Percentiles rank a stretch among this genome's conserved stretches.
Evolutionary conservation across 2,113 vertebrate genomes (phyloP).

Genomic region (Melanocharis versteri): DNA sequence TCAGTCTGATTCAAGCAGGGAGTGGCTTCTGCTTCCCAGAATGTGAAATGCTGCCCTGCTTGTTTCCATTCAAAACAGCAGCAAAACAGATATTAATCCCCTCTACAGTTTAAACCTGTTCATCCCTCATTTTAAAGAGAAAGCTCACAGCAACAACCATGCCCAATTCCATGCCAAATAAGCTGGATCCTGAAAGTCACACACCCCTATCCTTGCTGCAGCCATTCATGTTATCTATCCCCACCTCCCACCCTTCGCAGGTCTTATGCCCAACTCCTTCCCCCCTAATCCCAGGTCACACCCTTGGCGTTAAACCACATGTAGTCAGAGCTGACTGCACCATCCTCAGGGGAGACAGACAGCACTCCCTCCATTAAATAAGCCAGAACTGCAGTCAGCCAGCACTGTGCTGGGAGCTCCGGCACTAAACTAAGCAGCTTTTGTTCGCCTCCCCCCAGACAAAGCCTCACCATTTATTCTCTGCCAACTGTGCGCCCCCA

Average conservation of each 20-base stretch:
- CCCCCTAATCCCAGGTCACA: neutral
- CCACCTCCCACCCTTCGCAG: neutral
- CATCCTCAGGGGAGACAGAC: neutral
- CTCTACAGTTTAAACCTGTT: neutral
- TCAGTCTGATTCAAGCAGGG: constrained; percentile 1
- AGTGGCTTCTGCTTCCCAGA: neutral
- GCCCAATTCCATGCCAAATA: neutral
- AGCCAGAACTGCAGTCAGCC: neutral
- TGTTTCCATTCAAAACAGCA: neutral
- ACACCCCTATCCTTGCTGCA: neutral
- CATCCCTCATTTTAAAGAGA: neutral
- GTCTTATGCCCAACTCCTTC: neutral
- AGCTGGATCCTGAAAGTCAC: neutral
- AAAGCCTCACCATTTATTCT: constrained; percentile 34
- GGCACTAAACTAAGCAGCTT: constrained; percentile 9
- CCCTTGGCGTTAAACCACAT: neutral
- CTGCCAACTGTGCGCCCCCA: neutral
- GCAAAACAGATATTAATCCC: neutral
- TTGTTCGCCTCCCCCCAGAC: constrained; percentile 12
- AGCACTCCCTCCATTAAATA: neutral
- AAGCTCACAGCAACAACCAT: neutral
- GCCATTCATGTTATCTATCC: neutral
- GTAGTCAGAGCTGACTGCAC: neutral
- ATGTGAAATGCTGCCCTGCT: neutral
- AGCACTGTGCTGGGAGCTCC: neutral